phyloP scores from a whole-genome alignment of 2,113 vertebrate genomes.

The Xenopus laevis region DNA sequence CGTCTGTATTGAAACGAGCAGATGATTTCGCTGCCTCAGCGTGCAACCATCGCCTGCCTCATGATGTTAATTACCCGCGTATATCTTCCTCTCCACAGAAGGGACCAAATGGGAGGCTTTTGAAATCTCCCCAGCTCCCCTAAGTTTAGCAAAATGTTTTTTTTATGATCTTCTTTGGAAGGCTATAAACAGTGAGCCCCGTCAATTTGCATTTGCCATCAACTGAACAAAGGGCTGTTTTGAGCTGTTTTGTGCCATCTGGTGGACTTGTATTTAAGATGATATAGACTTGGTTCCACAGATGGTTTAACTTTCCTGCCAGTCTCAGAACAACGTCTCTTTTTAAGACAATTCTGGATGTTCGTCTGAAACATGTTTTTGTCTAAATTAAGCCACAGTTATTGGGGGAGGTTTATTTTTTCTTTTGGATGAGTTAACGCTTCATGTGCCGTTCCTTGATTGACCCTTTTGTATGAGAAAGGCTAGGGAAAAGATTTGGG shows the following conservation, averaged over 20 bases:
- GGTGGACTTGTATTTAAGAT: constrained; percentile 26
- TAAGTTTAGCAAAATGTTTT: constrained; percentile 12
- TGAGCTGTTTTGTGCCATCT: constrained; percentile 33
- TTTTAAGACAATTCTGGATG: no score
- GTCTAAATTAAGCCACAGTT: no score
- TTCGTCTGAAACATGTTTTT: no score
- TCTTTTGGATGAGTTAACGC: no score
- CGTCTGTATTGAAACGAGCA: no score
- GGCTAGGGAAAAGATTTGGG: no score
- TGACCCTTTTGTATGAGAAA: no score
- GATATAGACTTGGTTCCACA: constrained; percentile 9
- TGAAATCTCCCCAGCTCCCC: constrained; percentile 15
- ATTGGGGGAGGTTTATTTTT: no score
- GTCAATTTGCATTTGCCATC: constrained; percentile 15
- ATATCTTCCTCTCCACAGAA: constrained; percentile 19
- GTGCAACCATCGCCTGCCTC: constrained; percentile 3
- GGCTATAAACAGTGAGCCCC: constrained; percentile 16
- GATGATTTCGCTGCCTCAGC: no score
- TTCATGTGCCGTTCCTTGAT: no score
- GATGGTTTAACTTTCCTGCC: constrained; percentile 30
- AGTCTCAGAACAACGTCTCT: not conserved
- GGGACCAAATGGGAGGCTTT: constrained; percentile 34
- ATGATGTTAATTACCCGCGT: constrained; percentile 24
- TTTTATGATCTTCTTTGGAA: constrained; percentile 34
- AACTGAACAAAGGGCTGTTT: constrained; percentile 7